Evolutionary conservation across 92 coral and sea anemone genomes (phyloP).

Genomic region (Palythoa grandiflora): DNA sequence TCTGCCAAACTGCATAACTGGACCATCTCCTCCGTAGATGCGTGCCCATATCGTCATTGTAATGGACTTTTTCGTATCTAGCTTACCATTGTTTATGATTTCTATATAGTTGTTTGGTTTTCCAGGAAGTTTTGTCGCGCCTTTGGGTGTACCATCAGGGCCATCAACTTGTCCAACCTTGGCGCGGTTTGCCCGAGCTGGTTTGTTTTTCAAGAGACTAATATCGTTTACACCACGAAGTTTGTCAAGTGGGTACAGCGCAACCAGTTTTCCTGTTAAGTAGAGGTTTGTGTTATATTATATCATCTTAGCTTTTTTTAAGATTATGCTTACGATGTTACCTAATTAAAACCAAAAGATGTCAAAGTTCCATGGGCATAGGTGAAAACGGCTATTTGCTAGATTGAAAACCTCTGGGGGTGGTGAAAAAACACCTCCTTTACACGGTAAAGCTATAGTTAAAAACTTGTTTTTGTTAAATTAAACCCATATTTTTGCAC

Average conservation of each 20-base stretch:
- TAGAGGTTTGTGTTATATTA: not conserved
- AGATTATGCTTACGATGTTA: not conserved
- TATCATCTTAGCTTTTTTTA: not conserved
- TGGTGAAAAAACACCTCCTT: too few species aligned
- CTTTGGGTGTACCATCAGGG: constrained; percentile 75
- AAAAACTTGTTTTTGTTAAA: not conserved
- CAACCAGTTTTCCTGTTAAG: constrained; percentile 73
- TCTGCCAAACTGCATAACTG: constrained; percentile 70
- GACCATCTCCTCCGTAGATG: constrained; percentile 66
- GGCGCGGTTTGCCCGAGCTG: constrained; percentile 58
- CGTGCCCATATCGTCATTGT: constrained; percentile 77
- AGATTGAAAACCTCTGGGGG: too few species aligned
- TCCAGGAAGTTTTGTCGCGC: constrained; percentile 68
- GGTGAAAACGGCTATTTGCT: too few species aligned
- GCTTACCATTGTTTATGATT: constrained; percentile 73
- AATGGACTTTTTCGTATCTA: constrained; percentile 69
- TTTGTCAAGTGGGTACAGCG: constrained; percentile 75
- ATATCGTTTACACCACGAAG: constrained; percentile 63
- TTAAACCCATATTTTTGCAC: too few species aligned
- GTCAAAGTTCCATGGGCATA: too few species aligned
- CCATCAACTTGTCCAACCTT: constrained; percentile 57
- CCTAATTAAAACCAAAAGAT: too few species aligned
- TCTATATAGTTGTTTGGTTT: constrained; percentile 76
- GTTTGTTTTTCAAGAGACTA: constrained; percentile 72
- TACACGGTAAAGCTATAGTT: too few species aligned